Base-by-base conservation (phyloP, 1,140 invertebrate genomes). In the Contarinia nasturtii region DNA sequence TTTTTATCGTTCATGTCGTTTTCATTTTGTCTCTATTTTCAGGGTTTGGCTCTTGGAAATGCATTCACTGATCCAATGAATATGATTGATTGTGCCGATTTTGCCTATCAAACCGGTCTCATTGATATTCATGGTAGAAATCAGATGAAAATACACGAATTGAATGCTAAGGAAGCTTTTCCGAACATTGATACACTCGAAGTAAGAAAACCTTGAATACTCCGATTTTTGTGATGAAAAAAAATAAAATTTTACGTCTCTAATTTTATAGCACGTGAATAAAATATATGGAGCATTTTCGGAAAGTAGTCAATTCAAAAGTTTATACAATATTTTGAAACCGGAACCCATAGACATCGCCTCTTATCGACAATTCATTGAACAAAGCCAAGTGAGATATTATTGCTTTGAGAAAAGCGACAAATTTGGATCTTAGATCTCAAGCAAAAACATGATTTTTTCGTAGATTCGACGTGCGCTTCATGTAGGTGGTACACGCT, bases 81-180 rank as follows among this genome's bases (percentile, higher is more conserved):
- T 48, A 76, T 77, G 69, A 58, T 76, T 7, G 66, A 73, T 40
- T 81, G 79, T 63, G 75, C 74, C 2, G 67, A 71, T 33, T 78
- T 76, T 54, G 63, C 81, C 40, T 80, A 74, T 56, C 70, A 73
- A 49, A 63, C 77, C 50, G 79, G 79, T 1, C 57, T 80, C 5
- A 55, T 81, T 34, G 79, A 57, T 45, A 57, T 1, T 50, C 63
- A 44, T 69, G 62, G 59, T 59, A 71, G 10, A 64, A 70, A 33
- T 53, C 45, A 21, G 43, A 65, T 11, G 57, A 66, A 21, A 22
- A 11, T 48, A n/a, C 11, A 21, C n/a, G 47, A 48, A 33, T n/a
- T 14, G 11, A 17, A 44, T 14, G 14, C 40, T 11, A 44, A 33
- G 34, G 20, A 18, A 4, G 5, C 44, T 37, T 21, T 34, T 22